Base-by-base conservation (phyloP, 2,888 invertebrate species). In the Stomorhina lunata region DNA sequence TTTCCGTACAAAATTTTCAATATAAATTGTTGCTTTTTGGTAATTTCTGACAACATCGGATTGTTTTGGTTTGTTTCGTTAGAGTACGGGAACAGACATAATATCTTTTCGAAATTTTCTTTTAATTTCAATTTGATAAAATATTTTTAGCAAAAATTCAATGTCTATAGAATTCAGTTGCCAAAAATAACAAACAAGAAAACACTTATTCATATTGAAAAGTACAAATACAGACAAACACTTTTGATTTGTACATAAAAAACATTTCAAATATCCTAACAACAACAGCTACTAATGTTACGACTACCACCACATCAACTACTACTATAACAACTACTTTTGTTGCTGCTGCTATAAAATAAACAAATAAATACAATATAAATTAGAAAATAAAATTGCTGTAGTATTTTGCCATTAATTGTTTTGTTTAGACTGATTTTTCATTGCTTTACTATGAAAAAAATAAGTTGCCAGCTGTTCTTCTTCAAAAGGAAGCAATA, bases 351-450 rank as follows among this genome's bases (percentile, higher is more conserved):
- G 5, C 5, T 9, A 32, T 32, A 32, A 32, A 4, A 32, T 5
- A 4, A 32, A 43, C n/a, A 17, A 53, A 27, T 10, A 53, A 27
- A 3, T 12, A 43, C 43, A 12, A 15, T 22, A 17, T 12, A 15
- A 29, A 55, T n/a, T 5, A 59, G 10, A 27, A 50, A 45, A 48
- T 48, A 27, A 53, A 68, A 68, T 66, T 73, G 78, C 57, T 63
- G 69, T 63, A 65, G 57, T 50, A 73, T 69, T 80, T 66, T 57
- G 69, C 68, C 81, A 78, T 82, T 78, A 82, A 82, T 82, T 82
- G 81, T 82, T 82, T 81, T 78, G 73, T 75, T 82, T 69, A 75
- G 69, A 65, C 69, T 65, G 81, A 81, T 72, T 82, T 82, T 78
- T 73, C 57, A 75, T 78, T 81, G 78, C 69, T 69, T 43, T 59